Base-by-base conservation (phyloP, 2,113 vertebrate species). In the Sphaerodactylus townsendi region DNA sequence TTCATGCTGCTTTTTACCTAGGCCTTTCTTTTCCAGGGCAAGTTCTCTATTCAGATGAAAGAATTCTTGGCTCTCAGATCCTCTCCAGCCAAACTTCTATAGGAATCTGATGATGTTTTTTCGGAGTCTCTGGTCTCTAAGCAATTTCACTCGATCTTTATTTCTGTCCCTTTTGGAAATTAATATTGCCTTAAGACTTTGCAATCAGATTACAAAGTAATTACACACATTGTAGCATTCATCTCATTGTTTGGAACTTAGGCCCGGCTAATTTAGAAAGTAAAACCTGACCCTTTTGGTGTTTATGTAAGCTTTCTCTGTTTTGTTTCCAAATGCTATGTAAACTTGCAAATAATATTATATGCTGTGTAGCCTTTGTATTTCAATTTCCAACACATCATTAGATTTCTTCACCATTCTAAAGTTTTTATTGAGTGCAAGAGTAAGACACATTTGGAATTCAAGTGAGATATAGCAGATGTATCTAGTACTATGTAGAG, bases 391-490 rank as follows among this genome's bases (percentile, higher is more conserved):
- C 30, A 39, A 41, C 79, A 74, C 66, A 39, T 35, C 37, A n/a
- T 4, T 85, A 84, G 39, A 82, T 92, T 91, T 91, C 35, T 17
- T 81, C 80, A 39, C 11, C 65, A 7, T 33, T 30, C 28, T 11
- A 21, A 25, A 89, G 75, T 83, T 91, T 84, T 90, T 86, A 87
- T 41, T 83, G 75, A 86, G n/a, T 85, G 56, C 68, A 46, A 87
- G 87, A 86, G 75, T 50, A 21, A 83, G 62, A 84, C 0, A 0
- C 85, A 28, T 73, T 85, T 84, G 79, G 28, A 92, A 90, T 83
- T 74, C 46, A 41, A 74, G 85, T 62, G 72, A 62, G 30, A 83
- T 81, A 10, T 30, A 85, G 53, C 78, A 90, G 77, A 8, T 46
- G 83, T 30, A 41, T 90, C 81, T 89, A 74, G 50, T 79, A 64